Evolutionary conservation across 2,113 vertebrate genomes (phyloP).

Genomic region (Myrmophylax atrothorax): DNA sequence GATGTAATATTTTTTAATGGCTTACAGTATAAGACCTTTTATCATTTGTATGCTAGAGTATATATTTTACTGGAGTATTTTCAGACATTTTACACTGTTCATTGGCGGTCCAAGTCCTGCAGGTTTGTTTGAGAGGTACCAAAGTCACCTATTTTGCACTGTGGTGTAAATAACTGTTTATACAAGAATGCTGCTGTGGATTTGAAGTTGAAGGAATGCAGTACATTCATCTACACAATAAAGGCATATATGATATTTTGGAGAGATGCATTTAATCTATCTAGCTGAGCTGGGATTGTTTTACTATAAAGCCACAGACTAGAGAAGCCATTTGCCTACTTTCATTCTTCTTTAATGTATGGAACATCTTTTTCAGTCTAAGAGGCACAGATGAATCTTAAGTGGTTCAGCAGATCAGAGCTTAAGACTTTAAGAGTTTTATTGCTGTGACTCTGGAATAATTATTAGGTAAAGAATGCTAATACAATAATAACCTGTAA

Average conservation of each 20-base stretch:
- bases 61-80: background rate
- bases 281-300: background rate
- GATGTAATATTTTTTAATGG: background rate
- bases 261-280: background rate
- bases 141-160: background rate
- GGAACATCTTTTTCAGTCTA: background rate
- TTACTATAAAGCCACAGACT: background rate
- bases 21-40: background rate
- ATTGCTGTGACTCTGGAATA: background rate
- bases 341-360: slow-evolving; percentile 10
- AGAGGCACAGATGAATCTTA: background rate
- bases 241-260: background rate
- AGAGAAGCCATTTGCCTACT: background rate
- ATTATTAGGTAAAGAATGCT: slow-evolving; percentile 26
- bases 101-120: background rate
- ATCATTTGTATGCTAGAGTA: background rate
- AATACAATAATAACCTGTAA: slow-evolving; percentile 15
- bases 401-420: slow-evolving; percentile 11
- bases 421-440: background rate
- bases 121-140: background rate
- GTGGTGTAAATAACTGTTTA: background rate
- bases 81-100: background rate
- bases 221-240: background rate
- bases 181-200: background rate
- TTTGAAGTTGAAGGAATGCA: background rate